Evolutionary conservation across 2,888 invertebrate species (phyloP).

Genomic region (Polydrusus cervinus): DNA sequence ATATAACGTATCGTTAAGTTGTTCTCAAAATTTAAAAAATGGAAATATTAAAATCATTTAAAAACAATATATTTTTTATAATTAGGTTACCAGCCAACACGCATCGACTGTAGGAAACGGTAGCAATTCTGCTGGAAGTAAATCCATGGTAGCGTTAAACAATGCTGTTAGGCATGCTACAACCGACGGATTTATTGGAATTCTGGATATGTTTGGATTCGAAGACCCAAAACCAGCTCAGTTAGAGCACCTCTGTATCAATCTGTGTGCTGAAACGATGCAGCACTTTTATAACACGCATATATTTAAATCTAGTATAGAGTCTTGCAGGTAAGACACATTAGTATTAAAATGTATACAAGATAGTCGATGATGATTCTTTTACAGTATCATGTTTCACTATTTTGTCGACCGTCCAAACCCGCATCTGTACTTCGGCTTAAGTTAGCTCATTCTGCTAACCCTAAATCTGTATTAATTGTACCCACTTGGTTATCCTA

Average conservation of each 20-base stretch:
- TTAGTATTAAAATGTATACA: too few species aligned
- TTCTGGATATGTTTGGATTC: slow-evolving; percentile 97
- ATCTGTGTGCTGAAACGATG: slow-evolving; percentile 97
- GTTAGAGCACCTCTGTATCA: slow-evolving; percentile 94
- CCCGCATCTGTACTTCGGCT: too few species aligned
- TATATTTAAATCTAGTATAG: slow-evolving; percentile 94
- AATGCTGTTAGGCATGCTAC: slow-evolving; percentile 94
- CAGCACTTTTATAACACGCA: slow-evolving; percentile 98
- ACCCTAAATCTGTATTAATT: too few species aligned
- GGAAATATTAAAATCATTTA: too few species aligned
- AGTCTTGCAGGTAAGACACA: slow-evolving; percentile 91
- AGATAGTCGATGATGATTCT: neutral
- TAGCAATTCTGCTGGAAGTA: slow-evolving; percentile 82
- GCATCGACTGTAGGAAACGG: slow-evolving; percentile 84
- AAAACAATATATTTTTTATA: neutral
- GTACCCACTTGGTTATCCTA: too few species aligned
- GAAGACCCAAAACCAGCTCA: slow-evolving; percentile 93
- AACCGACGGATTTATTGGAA: slow-evolving; percentile 95
- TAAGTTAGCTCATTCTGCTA: too few species aligned
- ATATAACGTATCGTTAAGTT: too few species aligned
- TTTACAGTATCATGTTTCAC: slow-evolving; percentile 76
- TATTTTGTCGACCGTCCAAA: too few species aligned
- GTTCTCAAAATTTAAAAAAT: too few species aligned
- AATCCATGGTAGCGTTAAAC: slow-evolving; percentile 93
- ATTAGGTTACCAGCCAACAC: slow-evolving; percentile 83